Conservation (phyloP, 1,140 invertebrate species). For the Agraylea sexmaculata region DNA sequence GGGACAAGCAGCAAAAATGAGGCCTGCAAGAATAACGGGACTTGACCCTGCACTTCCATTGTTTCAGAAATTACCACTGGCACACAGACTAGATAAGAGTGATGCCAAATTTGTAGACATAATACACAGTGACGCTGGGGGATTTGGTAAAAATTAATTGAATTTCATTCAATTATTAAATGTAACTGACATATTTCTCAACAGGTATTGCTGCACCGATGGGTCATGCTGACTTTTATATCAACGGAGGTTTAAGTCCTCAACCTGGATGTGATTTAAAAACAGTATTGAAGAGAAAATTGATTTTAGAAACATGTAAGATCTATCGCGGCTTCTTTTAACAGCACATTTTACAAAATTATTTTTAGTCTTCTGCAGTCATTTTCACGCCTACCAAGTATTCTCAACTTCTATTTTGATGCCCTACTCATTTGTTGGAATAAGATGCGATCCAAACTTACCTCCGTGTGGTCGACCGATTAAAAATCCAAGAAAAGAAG, state of each 20-base stretch:
- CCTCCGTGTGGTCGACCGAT: conserved; percentile 24
- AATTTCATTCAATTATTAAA: background rate
- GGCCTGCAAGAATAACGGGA: conserved; percentile 39
- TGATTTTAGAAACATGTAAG: conserved; percentile 34
- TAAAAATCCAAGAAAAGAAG: conserved; percentile 21
- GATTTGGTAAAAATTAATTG: conserved; percentile 35
- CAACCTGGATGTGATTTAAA: conserved; percentile 67
- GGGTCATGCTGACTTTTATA: conserved; percentile 81
- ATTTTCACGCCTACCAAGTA: conserved; percentile 58
- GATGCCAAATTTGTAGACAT: conserved; percentile 44
- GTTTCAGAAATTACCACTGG: conserved; percentile 32
- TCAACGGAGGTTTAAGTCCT: conserved; percentile 65
- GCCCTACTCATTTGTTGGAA: conserved; percentile 46
- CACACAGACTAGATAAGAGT: conserved; percentile 31
- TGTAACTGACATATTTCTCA: background rate
- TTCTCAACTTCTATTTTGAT: conserved; percentile 56
- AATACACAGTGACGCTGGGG: conserved; percentile 44
- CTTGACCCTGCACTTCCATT: conserved; percentile 49
- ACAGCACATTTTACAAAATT: conserved; percentile 3
- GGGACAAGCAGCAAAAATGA: conserved; percentile 30
- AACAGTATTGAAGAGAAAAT: conserved; percentile 30
- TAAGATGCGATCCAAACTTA: conserved; percentile 20
- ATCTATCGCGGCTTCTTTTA: conserved; percentile 4
- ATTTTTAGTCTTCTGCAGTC: conserved; percentile 53
- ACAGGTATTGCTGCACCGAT: conserved; percentile 40